phyloP scores from a whole-genome alignment of 2,888 invertebrate species.

The Mythimna impura region DNA sequence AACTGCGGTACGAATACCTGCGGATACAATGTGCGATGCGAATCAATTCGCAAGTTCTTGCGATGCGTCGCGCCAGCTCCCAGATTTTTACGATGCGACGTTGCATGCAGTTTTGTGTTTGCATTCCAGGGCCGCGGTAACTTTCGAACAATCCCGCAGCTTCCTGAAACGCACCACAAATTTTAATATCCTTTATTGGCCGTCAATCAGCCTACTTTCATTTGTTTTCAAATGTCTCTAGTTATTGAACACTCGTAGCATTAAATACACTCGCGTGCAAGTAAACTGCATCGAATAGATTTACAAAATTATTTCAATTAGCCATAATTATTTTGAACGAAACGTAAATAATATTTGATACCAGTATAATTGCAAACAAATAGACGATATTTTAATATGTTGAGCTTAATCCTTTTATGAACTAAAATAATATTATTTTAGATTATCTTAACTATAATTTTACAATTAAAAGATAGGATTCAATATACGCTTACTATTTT shows the following conservation, averaged over 20 bases:
- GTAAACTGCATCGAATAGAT: conserved; percentile 51
- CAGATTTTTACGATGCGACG: too few relatives aligned
- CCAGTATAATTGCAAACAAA: conserved; percentile 49
- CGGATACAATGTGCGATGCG: too few relatives aligned
- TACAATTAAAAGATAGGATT: conserved; percentile 66
- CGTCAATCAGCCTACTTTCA: not conserved
- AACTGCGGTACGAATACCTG: too few relatives aligned
- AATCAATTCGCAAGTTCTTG: too few relatives aligned
- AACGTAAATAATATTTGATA: conserved; percentile 25
- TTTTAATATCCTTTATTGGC: too few relatives aligned
- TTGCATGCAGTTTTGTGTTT: too few relatives aligned
- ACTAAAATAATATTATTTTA: conserved; percentile 62
- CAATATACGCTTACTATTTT: conserved; percentile 87
- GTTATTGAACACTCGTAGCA: conserved; percentile 48
- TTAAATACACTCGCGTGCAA: conserved; percentile 56
- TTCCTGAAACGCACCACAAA: too few relatives aligned
- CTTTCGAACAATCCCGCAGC: too few relatives aligned
- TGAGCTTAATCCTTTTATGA: conserved; percentile 38
- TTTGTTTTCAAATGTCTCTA: conserved; percentile 52
- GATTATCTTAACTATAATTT: conserved; percentile 64
- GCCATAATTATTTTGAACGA: conserved; percentile 44
- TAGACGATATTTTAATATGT: conserved; percentile 43
- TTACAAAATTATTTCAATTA: conserved; percentile 52
- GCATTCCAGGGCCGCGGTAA: too few relatives aligned
- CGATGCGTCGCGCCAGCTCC: too few relatives aligned